phyloP scores from a whole-genome alignment of 1,140 invertebrate species.

The Tetramorium alpestre region DNA sequence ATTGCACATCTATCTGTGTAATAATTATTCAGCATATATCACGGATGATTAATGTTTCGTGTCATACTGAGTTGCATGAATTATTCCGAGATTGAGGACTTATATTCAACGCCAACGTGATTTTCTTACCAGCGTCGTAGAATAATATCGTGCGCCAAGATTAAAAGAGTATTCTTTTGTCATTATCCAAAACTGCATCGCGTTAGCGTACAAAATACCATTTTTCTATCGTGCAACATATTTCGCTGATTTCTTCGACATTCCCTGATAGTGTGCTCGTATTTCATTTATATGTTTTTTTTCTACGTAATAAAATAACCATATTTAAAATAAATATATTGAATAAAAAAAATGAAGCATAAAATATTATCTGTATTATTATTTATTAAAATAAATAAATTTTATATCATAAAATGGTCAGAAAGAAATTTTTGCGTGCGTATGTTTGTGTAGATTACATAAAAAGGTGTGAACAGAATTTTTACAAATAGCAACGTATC shows the following conservation, averaged over 20 bases:
- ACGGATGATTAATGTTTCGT: slow-evolving; percentile 31
- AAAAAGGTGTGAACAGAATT: not conserved
- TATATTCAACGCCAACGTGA: slow-evolving; percentile 18
- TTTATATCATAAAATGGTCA: not conserved
- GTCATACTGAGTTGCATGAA: slow-evolving; percentile 41
- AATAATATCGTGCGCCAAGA: slow-evolving; percentile 4
- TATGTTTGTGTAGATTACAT: not conserved
- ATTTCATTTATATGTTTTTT: slow-evolving; percentile 47
- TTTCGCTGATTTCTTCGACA: not conserved
- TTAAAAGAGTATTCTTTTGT: slow-evolving; percentile 38
- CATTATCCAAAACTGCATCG: slow-evolving; percentile 14
- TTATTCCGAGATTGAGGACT: slow-evolving; percentile 51
- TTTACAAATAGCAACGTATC: not conserved
- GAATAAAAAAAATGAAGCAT: not conserved
- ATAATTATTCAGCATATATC: slow-evolving; percentile 63
- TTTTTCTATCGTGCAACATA: slow-evolving; percentile 10
- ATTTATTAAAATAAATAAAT: not conserved
- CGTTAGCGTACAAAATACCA: slow-evolving; percentile 23
- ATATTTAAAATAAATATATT: not conserved
- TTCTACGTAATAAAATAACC: slow-evolving; percentile 7
- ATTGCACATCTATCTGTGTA: slow-evolving; percentile 61
- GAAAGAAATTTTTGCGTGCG: not conserved
- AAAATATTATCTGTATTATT: not conserved
- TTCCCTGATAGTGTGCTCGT: slow-evolving; percentile 20
- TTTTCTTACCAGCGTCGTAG: not conserved